Base-by-base conservation (phyloP, 37 sponge, comb jelly and placozoan species). In the Cliona cf. orientalis region DNA sequence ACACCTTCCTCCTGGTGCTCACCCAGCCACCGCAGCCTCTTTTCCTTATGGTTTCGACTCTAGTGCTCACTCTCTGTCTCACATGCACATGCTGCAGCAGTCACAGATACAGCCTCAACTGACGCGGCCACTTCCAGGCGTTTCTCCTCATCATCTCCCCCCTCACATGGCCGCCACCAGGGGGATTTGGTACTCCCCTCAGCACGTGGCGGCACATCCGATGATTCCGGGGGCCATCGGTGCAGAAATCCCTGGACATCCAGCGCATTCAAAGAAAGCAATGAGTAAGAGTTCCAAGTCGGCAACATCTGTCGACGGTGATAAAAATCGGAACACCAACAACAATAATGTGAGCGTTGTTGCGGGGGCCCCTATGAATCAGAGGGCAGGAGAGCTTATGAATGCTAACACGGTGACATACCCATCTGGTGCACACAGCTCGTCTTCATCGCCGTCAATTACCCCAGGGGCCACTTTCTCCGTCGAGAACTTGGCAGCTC, bases 71-170 rank as follows among this genome's bases (percentile, higher is more conserved):
- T 31, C 75, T 19, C 40, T 74, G 34, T 36, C 66, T 11, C 64
- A 70, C 33, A 81, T 86, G 63, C 86, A 86, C 57, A 57, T 81
- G 82, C 76, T 77, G 82, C 87, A 78, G 66, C 72, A 71, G 42
- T n/a, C 69, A 32, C 87, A 86, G 28, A 65, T 79, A 80, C 87
- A 79, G 26, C 57, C 43, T 12, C 70, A 38, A 1, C 80, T 62
- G 7, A 42, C 72, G 35, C 63, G 63, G 29, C 71, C 70, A 0
- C 53, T 68, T 42, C 29, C 70, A 21, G 81, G 69, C 11, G 32
- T 82, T 57, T 74, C 40, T 17, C 80, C 58, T 42, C 26, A 73
- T 29, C 72, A 78, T 42, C 26, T 86, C 33, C 64, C 63, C 26
- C 66, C 86, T 5, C 75, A 75, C 60, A 39, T 84, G 59, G 56